Conservation (phyloP, 2,797 vertebrate genomes). For the Neosilurus hyrtlii region DNA sequence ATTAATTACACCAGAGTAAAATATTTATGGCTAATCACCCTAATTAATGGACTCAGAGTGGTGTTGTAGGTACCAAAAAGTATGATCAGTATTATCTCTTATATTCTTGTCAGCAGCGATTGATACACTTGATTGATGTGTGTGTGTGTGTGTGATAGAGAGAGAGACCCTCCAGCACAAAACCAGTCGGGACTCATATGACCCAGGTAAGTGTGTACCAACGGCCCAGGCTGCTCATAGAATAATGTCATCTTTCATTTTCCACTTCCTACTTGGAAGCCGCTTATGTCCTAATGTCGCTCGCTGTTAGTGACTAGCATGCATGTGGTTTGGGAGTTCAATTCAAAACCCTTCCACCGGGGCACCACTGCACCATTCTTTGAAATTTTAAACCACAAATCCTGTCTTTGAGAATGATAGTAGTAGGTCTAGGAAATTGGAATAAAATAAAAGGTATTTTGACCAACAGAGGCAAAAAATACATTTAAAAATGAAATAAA, state of each 20-base stretch:
- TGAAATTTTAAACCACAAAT: background rate
- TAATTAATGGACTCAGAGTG: slow-evolving; percentile 51
- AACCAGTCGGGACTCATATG: too few species aligned
- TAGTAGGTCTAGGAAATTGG: background rate
- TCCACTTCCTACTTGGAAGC: too few species aligned
- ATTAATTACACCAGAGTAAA: slow-evolving; percentile 49
- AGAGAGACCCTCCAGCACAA: too few species aligned
- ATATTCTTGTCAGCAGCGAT: slow-evolving; percentile 31
- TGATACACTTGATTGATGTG: slow-evolving; percentile 12
- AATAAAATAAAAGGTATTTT: background rate
- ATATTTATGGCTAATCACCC: slow-evolving; percentile 49
- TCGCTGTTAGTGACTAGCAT: too few species aligned
- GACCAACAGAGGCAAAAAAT: background rate
- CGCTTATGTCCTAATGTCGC: too few species aligned
- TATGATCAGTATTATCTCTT: slow-evolving; percentile 38
- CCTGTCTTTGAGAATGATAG: background rate
- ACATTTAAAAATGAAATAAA: background rate
- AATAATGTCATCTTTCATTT: too few species aligned
- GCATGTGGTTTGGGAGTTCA: too few species aligned
- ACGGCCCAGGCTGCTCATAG: too few species aligned
- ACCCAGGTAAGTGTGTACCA: too few species aligned
- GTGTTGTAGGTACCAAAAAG: slow-evolving; percentile 40
- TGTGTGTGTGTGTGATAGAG: too few species aligned
- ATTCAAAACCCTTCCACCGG: too few species aligned
- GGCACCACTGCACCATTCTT: too few species aligned